A percentile compares a stretch with the other conserved stretches of the same genome.
phyloP scores from a whole-genome alignment of 2,888 invertebrate species.

The Apamea monoglypha region DNA sequence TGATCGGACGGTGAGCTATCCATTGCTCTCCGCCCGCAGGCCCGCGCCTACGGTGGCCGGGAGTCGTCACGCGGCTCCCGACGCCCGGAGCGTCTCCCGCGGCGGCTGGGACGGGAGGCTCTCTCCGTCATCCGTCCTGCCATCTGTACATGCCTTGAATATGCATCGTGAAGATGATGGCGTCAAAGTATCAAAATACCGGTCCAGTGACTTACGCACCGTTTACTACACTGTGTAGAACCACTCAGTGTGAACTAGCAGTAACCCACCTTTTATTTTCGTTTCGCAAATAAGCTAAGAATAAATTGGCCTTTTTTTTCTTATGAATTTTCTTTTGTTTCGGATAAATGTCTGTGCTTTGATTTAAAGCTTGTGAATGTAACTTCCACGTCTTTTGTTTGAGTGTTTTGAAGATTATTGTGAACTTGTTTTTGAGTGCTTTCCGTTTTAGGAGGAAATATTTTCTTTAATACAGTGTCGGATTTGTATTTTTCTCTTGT shows the following conservation, averaged over 20 bases:
- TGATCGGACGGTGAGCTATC: no score
- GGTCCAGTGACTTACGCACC: neutral
- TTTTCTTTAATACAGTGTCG: neutral
- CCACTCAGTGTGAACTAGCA: neutral
- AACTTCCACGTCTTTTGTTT: slow-evolving; percentile 43
- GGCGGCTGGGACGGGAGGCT: no score
- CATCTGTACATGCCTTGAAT: no score
- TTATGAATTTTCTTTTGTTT: slow-evolving; percentile 44
- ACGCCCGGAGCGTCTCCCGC: no score
- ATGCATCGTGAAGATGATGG: neutral
- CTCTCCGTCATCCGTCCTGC: no score
- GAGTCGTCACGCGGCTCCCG: no score
- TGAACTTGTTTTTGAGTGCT: slow-evolving; percentile 18
- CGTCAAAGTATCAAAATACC: neutral
- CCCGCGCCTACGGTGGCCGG: no score
- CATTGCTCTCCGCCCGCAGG: no score
- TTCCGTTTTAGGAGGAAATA: neutral
- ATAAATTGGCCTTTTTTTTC: slow-evolving; percentile 31
- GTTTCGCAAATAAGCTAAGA: slow-evolving; percentile 41
- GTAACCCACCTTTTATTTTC: slow-evolving; percentile 44
- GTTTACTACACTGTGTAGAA: neutral
- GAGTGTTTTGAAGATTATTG: slow-evolving; percentile 7
- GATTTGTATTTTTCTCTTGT: neutral
- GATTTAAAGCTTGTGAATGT: slow-evolving; percentile 34
- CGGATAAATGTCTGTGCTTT: slow-evolving; percentile 19